Conservation (phyloP, 2,888 invertebrate genomes). For the Podotricha telesiphe region DNA sequence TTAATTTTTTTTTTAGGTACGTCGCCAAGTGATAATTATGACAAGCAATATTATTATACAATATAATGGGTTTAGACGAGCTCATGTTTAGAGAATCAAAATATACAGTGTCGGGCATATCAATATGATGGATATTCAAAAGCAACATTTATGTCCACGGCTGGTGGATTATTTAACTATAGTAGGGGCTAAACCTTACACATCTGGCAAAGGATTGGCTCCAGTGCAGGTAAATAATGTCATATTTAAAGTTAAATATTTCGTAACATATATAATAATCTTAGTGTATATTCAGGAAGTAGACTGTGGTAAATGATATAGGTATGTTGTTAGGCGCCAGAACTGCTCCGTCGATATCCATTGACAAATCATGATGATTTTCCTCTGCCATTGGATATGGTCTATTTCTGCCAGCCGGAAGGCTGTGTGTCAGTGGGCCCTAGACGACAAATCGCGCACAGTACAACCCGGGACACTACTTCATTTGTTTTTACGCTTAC, state of each 20-base stretch:
- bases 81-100: slow-evolving; percentile 52
- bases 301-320: neutral
- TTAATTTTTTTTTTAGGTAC: slow-evolving; percentile 42
- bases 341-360: slow-evolving; percentile 97
- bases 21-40: slow-evolving; percentile 72
- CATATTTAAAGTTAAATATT: neutral
- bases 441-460: slow-evolving; percentile 83
- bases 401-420: slow-evolving; percentile 99
- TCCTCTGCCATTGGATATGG: slow-evolving; percentile 98
- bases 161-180: slow-evolving; percentile 98
- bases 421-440: slow-evolving; percentile 97
- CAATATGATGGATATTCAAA: slow-evolving; percentile 84
- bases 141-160: slow-evolving; percentile 92
- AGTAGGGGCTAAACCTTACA: slow-evolving; percentile 93
- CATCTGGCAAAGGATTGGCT: slow-evolving; percentile 86
- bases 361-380: slow-evolving; percentile 98
- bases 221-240: slow-evolving; percentile 88
- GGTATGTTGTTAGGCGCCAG: slow-evolving; percentile 89
- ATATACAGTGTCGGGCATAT: slow-evolving; percentile 52
- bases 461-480: slow-evolving; percentile 92
- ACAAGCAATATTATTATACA: slow-evolving; percentile 76
- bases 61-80: slow-evolving; percentile 66
- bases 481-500: slow-evolving; percentile 99
- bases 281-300: neutral
- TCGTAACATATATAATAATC: neutral